Evolutionary conservation across 2,113 vertebrate species (phyloP), one percentile per base, ranked within the genome.

Genomic region (Tachysurus vachellii): DNA sequence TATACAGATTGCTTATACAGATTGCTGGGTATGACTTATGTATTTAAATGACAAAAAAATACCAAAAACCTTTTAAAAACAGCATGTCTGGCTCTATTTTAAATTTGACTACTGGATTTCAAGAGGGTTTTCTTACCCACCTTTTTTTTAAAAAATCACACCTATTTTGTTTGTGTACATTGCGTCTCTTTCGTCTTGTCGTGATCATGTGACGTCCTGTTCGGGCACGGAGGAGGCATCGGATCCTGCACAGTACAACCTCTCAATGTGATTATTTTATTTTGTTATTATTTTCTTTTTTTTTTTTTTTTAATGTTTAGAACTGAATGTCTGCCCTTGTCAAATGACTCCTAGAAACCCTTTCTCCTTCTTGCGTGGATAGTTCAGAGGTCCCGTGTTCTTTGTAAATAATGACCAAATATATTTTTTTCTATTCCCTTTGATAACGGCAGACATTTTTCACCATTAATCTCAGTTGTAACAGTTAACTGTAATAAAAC

Each of bases 401-500:
- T 96, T 91, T 97, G 97, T 98, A 97, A 97, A 97, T 97, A 97
- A 96, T 95, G 95, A 96, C 96, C 96, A 96, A 97, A 96, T 94
- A 94, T 95, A 95, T 94, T 93, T 95, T 93, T 95, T 95, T 94
- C 93, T 95, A 95, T 93, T 94, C 89, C 91, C 94, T 95, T 95
- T 95, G 96, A 95, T 94, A 96, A 95, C 89, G 91, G 95, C 96
- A 96, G 96, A 95, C 95, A 96, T 96, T 95, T 81, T 93, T 95
- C 94, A 92, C 92, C 93, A 93, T 93, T 90, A 94, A 93, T 92
- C 94, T 93, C 76, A 94, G 94, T 94, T 96, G 93, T 96, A 95
- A 93, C 92, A 92, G 94, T 95, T 93, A 94, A 93, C 95, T 95
- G 93, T 95, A 95, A 95, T 95, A 95, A 95, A 92, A 95, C 94